phyloP scores from a whole-genome alignment of 23 tunicate species.

The Clavelina lepadiformis region DNA sequence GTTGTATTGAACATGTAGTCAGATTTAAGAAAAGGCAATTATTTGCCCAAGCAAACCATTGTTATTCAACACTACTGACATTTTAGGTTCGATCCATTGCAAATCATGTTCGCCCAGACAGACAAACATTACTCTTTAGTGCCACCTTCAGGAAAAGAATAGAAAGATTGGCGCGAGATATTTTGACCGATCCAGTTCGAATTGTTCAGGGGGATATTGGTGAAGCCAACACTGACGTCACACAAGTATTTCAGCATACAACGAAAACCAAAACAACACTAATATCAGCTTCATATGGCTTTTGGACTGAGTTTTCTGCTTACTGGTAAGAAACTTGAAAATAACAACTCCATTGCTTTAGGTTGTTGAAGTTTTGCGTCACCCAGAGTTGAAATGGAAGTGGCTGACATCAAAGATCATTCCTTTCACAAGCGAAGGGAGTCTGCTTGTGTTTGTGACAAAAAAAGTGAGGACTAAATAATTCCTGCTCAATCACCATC shows the following conservation, averaged over 20 bases:
- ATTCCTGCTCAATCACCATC: neutral
- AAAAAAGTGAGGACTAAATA: slow-evolving; percentile 52
- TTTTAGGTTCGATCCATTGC: slow-evolving; percentile 95
- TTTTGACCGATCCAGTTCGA: slow-evolving; percentile 79
- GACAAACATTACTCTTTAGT: slow-evolving; percentile 90
- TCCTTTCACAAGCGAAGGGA: slow-evolving; percentile 92
- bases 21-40: neutral
- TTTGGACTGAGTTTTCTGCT: neutral
- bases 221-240: slow-evolving; percentile 90
- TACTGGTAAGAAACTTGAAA: neutral
- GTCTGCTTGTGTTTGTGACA: slow-evolving; percentile 92
- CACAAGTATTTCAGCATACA: slow-evolving; percentile 40
- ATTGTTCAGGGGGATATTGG: slow-evolving; percentile 92
- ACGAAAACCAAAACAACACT: neutral
- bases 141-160: slow-evolving; percentile 91
- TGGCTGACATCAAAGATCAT: slow-evolving; percentile 70
- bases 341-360: neutral
- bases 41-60: neutral
- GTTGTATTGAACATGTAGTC: too few relatives aligned
- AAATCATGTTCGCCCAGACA: slow-evolving; percentile 85
- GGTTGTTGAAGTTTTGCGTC: slow-evolving; percentile 74
- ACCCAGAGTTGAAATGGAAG: slow-evolving; percentile 69
- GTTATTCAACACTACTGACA: neutral
- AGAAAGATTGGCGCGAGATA: slow-evolving; percentile 91
- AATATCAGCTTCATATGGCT: neutral